phyloP scores from a whole-genome alignment of 2,888 invertebrate species.

The Gisinianus flammeolus region DNA sequence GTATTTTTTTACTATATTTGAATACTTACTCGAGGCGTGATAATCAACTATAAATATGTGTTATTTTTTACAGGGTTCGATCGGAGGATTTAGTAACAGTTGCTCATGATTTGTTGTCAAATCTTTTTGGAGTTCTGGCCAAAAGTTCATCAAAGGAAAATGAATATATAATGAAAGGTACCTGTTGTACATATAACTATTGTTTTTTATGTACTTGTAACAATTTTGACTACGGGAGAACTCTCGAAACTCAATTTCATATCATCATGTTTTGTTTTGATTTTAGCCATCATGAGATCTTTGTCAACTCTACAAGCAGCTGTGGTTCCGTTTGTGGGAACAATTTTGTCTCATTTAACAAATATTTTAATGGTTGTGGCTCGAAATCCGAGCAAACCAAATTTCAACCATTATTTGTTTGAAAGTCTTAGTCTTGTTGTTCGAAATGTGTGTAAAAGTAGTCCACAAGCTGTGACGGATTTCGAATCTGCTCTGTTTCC shows the following conservation, averaged over 20 bases:
- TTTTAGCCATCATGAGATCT: constrained; percentile 85
- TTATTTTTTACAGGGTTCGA: constrained; percentile 65
- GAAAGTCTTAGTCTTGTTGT: constrained; percentile 90
- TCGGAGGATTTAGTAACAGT: constrained; percentile 71
- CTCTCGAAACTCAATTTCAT: not conserved
- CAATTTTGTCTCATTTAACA: constrained; percentile 83
- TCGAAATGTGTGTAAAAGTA: constrained; percentile 85
- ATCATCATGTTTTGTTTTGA: not conserved
- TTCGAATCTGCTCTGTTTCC: constrained; percentile 94
- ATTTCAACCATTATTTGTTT: constrained; percentile 98
- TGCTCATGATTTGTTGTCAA: constrained; percentile 72
- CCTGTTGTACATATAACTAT: constrained; percentile 26
- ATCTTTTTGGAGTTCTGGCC: constrained; percentile 77
- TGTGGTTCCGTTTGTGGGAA: constrained; percentile 78
- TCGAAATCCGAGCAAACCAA: constrained; percentile 94
- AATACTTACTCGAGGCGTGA: not conserved
- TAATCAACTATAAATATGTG: not conserved
- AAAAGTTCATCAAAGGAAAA: constrained; percentile 83
- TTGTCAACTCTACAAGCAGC: constrained; percentile 81
- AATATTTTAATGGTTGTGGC: constrained; percentile 81
- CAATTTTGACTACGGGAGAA: not conserved
- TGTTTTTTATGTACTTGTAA: not conserved
- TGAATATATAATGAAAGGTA: constrained; percentile 96
- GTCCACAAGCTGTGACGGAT: constrained; percentile 77
- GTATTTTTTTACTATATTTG: not conserved